These are phyloP conservation scores for Aplochiton taeniatus DNA, from an alignment of 2,797 vertebrate species.

Conservation along the genomic window DNA sequence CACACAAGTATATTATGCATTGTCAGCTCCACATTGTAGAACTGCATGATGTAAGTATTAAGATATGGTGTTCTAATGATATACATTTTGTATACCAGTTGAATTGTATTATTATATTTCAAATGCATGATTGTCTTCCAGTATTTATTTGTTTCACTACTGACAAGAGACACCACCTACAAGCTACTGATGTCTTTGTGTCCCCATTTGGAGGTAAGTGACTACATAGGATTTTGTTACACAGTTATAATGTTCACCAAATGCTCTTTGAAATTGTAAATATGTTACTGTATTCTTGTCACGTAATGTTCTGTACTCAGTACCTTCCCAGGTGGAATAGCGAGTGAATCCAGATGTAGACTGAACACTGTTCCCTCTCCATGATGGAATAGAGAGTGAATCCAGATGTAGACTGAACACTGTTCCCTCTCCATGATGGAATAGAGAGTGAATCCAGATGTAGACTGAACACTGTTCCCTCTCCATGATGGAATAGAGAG, in stretches of 20 bases:
- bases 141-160: conserved; percentile 92
- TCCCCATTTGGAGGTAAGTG: conserved; percentile 83
- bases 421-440: no score
- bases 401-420: no score
- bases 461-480: no score
- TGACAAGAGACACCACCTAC: conserved; percentile 94
- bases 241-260: background rate
- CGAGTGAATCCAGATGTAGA: no score
- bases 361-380: no score
- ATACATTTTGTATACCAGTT: background rate
- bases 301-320: no score
- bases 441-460: no score
- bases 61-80: background rate
- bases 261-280: background rate
- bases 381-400: no score
- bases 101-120: no score
- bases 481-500: no score
- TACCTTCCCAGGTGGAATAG: no score
- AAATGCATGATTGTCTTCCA: conserved; percentile 60
- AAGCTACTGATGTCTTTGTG: conserved; percentile 90
- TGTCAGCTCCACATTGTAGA: background rate
- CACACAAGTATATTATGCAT: background rate
- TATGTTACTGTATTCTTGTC: no score
- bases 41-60: background rate
- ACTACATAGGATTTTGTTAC: background rate